Conservation (phyloP, 2,113 vertebrate genomes). For the Neoarius graeffei region DNA sequence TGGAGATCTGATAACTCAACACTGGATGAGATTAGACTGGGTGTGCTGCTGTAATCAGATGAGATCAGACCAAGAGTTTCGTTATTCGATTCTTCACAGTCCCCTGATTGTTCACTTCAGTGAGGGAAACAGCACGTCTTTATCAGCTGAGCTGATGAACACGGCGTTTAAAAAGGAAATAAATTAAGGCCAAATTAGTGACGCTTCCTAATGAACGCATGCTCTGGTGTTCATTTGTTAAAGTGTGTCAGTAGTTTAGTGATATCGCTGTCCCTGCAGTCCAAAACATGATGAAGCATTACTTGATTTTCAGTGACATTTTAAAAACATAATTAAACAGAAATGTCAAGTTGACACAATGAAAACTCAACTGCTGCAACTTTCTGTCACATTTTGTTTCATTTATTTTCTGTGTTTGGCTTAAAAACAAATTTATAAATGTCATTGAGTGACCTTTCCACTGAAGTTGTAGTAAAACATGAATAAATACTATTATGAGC, state of each 20-base stretch:
- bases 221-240: not conserved
- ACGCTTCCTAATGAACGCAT: not conserved
- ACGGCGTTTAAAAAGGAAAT: not conserved
- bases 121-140: not conserved
- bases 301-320: conserved; percentile 1
- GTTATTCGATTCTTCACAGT: not conserved
- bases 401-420: not conserved
- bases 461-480: not conserved
- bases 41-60: not conserved
- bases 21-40: not conserved
- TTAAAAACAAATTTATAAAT: conserved; percentile 6
- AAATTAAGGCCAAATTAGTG: not conserved
- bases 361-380: not conserved
- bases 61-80: not conserved
- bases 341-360: conserved; percentile 4
- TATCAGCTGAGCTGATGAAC: not conserved
- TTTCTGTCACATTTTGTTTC: not conserved
- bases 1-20: not conserved
- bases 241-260: too few relatives aligned
- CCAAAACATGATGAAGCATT: not conserved
- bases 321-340: conserved; percentile 23
- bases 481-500: not conserved
- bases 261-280: not conserved
- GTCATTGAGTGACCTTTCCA: not conserved
- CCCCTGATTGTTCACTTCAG: not conserved